phyloP scores from a whole-genome alignment of 2,888 invertebrate genomes.

The Thera obeliscata region DNA sequence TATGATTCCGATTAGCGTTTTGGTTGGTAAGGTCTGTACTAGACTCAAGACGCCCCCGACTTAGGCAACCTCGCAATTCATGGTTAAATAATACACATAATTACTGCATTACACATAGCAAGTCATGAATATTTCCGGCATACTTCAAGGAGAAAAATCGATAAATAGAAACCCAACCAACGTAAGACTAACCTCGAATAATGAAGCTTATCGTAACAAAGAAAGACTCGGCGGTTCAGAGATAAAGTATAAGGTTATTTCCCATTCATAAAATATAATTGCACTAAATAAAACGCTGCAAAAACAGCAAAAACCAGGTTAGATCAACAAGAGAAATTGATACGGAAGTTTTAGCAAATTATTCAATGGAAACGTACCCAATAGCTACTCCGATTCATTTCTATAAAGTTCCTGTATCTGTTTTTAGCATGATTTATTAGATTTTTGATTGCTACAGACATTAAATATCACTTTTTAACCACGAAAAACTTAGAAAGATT shows the following conservation, averaged over 20 bases:
- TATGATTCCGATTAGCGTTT: no score
- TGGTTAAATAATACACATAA: no score
- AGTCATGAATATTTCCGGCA: no score
- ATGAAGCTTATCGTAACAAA: conserved; percentile 14
- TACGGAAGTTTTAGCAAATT: conserved; percentile 34
- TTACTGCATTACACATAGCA: no score
- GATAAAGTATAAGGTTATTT: conserved; percentile 29
- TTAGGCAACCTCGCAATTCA: no score
- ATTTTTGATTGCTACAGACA: conserved; percentile 69
- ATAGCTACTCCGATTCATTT: conserved; percentile 57
- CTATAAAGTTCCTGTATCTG: conserved; percentile 59
- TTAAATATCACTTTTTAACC: conserved; percentile 44
- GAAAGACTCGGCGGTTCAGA: conserved; percentile 19
- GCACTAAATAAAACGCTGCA: conserved; percentile 1
- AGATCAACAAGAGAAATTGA: conserved; percentile 22
- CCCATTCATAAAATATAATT: conserved; percentile 22
- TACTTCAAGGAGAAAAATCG: conserved; percentile 1
- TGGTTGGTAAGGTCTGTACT: no score
- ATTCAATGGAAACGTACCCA: conserved; percentile 60
- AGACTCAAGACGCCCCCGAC: no score
- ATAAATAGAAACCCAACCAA: conserved; percentile 1
- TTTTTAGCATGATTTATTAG: conserved; percentile 60
- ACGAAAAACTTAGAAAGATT: no score
- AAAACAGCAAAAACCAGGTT: conserved; percentile 22
- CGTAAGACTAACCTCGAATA: conserved; percentile 26